A percentile compares a stretch with the other conserved stretches of the same genome.
Conservation (phyloP, 2,797 vertebrate genomes). For the Pantherophis vulpinus region DNA sequence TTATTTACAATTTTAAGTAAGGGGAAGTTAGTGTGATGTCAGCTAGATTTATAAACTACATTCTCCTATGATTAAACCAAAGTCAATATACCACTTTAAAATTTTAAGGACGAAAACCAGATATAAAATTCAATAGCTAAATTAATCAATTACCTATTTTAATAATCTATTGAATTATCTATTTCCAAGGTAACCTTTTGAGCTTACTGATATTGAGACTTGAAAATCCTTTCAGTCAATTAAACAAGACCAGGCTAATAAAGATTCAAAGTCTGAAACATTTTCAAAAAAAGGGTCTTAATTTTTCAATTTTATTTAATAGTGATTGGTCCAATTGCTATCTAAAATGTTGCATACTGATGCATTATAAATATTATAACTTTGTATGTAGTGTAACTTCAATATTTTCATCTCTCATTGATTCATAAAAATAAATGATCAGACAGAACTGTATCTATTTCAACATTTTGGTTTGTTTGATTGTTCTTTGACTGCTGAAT, state of each 20-base stretch:
- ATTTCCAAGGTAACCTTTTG: not conserved
- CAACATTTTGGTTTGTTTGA: not conserved
- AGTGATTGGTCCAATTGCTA: not conserved
- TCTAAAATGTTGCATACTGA: not conserved
- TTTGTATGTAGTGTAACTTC: not conserved
- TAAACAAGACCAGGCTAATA: not conserved
- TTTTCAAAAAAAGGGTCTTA: not conserved
- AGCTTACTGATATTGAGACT: not conserved
- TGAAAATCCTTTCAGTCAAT: not conserved
- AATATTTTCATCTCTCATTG: not conserved
- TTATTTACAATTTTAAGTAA: not conserved
- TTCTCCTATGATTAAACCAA: not conserved
- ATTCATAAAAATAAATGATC: not conserved
- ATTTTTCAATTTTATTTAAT: rapidly evolving
- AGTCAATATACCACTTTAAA: not conserved
- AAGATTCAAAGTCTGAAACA: not conserved
- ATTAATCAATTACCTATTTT: not conserved
- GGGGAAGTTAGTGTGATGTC: not conserved
- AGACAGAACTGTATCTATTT: not conserved
- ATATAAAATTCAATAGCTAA: not conserved
- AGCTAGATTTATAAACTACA: not conserved
- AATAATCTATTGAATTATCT: too few species aligned
- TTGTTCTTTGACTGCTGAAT: not conserved
- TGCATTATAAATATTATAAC: not conserved
- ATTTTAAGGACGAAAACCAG: not conserved